These are phyloP conservation scores for Steinernema khuongi DNA, from an alignment of 1,140 invertebrate genomes.

Conservation along the genomic window DNA sequence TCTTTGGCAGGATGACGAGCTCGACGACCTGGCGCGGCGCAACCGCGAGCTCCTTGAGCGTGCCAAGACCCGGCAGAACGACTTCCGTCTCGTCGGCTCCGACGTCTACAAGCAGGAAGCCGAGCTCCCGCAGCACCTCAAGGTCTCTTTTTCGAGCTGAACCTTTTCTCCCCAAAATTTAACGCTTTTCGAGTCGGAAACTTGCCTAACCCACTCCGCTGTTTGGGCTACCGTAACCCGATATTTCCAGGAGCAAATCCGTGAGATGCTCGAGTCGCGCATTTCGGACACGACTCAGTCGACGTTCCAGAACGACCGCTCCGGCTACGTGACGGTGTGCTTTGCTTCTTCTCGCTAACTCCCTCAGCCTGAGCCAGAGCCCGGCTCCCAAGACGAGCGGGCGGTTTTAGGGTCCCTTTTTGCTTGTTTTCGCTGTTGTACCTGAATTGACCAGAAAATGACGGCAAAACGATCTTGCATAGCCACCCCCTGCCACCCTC, in stretches of 20 bases:
- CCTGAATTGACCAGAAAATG: neutral
- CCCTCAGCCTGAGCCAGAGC: conserved; percentile 14
- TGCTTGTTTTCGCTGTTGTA: neutral
- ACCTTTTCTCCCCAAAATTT: neutral
- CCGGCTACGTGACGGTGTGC: conserved; percentile 52
- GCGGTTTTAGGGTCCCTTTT: neutral
- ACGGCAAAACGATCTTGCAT: neutral
- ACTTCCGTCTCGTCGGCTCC: conserved; percentile 43
- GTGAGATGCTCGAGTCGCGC: conserved; percentile 45
- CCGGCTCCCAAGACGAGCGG: neutral
- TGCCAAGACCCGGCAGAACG: conserved; percentile 35
- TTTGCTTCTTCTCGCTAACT: conserved; percentile 17
- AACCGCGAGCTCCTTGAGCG: conserved; percentile 46
- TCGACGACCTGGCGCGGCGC: conserved; percentile 43
- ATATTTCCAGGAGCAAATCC: conserved; percentile 47
- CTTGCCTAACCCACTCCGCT: conserved; percentile 17
- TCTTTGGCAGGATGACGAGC: conserved; percentile 43
- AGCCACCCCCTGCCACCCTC: conserved; percentile 8
- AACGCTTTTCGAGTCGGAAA: neutral
- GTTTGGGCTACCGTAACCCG: conserved; percentile 22
- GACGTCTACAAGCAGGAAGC: conserved; percentile 48
- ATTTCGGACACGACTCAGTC: conserved; percentile 40
- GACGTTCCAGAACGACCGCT: conserved; percentile 38
- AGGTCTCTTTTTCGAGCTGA: conserved; percentile 28
- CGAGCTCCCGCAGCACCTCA: conserved; percentile 33